Base-by-base conservation (phyloP, 2,113 vertebrate species). In the Chloropsis hardwickii region DNA sequence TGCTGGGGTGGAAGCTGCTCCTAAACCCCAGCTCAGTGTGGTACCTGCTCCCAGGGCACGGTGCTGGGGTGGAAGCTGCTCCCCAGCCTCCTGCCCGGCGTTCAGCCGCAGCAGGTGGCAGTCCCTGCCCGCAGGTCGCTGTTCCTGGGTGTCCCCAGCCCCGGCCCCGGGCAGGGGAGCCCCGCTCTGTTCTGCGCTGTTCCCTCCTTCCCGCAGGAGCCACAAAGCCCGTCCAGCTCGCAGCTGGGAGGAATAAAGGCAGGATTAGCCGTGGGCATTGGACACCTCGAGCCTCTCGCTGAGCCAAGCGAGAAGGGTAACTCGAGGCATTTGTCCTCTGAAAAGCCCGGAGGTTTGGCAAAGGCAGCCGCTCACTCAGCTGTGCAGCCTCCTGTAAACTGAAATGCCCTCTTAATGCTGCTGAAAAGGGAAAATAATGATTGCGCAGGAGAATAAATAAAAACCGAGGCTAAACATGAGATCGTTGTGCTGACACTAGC, bases 21-120 rank as follows among this genome's bases (percentile, higher is more conserved):
- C 35, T 2, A 33, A 11, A 4, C n/a, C 1, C 27, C 50, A 1
- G 20, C 35, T 37, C 27, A 0, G 5, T 8, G 11, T 31, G 47
- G 10, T 40, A 40, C 40, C 40, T 5, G 40, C 40, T 40, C 40
- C 40, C 40, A 40, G 13, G 12, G 17, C 16, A 7, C 16, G 40
- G 40, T 40, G 42, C 70, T 37, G 37, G 37, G 37, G 37, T 37
- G 37, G 37, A 37, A 37, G 37, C 37, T 37, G 37, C 37, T 37
- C 37, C 37, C 37, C 37, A 37, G 37, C 37, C 37, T 37, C 37
- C 37, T 37, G 37, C 37, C 37, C 37, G 37, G 37, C 37, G 37
- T 37, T 37, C 37, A 2, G 25, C 54, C 5, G 4, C 87, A 10
- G 90, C 81, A 90, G 87, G 61, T 3, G 81, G 87, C 87, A 76